These are phyloP conservation scores for Sarcoramphus papa DNA, from an alignment of 2,797 vertebrate genomes.

Conservation along the genomic window DNA sequence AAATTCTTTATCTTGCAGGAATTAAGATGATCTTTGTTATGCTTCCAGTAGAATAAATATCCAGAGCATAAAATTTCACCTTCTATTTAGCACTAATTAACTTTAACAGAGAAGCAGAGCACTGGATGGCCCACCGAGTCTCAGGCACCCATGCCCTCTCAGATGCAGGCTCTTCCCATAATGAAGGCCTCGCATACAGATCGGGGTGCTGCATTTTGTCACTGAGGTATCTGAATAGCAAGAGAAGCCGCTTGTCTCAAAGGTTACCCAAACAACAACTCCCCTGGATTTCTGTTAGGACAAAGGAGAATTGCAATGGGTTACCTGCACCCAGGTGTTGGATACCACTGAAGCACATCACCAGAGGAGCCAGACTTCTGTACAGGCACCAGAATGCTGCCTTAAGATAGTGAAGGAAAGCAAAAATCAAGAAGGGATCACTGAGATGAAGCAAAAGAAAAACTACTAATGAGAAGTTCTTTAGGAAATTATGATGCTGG, in stretches of 20 bases:
- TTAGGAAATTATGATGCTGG: not conserved
- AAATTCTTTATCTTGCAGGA: not conserved
- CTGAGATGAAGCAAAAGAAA: not conserved
- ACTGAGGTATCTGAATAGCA: not conserved
- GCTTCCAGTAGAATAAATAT: not conserved
- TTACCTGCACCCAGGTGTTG: no score
- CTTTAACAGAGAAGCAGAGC: not conserved
- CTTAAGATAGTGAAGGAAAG: not conserved
- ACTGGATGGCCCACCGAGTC: not conserved
- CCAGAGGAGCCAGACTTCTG: not conserved
- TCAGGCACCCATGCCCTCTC: not conserved
- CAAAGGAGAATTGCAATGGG: not conserved
- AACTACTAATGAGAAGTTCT: not conserved
- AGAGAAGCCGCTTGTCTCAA: not conserved
- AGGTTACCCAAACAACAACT: not conserved
- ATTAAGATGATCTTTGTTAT: not conserved
- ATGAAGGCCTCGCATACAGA: accelerated
- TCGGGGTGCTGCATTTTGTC: not conserved
- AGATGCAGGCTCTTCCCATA: not conserved
- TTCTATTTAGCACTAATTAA: not conserved
- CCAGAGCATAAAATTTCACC: not conserved
- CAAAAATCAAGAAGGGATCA: not conserved
- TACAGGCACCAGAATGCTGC: not conserved
- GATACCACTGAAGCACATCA: not conserved
- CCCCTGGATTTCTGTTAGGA: not conserved